phyloP scores from a whole-genome alignment of 23 tunicate species.

The Botrylloides violaceus region DNA sequence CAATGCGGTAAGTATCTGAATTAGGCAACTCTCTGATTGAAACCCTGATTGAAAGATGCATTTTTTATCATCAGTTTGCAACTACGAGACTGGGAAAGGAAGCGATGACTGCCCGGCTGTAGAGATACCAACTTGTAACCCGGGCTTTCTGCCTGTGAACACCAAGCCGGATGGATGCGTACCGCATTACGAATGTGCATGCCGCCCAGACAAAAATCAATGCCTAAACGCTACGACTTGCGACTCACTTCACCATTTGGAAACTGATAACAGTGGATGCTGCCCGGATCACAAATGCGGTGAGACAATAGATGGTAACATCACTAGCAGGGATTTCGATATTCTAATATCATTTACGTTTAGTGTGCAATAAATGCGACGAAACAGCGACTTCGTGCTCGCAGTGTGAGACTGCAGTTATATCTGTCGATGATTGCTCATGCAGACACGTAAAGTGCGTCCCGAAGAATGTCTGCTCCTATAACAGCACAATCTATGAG shows the following conservation, averaged over 20 bases:
- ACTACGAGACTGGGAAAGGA: conserved; percentile 74
- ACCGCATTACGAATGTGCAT: conserved; percentile 69
- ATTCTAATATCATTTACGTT: background rate
- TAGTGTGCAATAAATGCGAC: conserved; percentile 52
- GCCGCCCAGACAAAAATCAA: conserved; percentile 45
- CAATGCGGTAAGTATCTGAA: conserved; percentile 57
- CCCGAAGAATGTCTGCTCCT: conserved; percentile 37
- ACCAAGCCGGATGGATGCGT: conserved; percentile 71
- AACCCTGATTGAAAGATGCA: too few species aligned
- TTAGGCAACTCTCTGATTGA: too few species aligned
- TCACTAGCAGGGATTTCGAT: background rate
- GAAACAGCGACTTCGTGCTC: conserved; percentile 44
- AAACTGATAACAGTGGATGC: conserved; percentile 58
- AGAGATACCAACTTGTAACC: conserved; percentile 56
- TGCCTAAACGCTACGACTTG: conserved; percentile 69
- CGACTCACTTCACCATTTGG: conserved; percentile 33
- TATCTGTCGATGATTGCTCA: conserved; percentile 42
- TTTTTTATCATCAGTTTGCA: conserved; percentile 76
- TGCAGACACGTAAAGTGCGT: conserved; percentile 60
- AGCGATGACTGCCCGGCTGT: conserved; percentile 51
- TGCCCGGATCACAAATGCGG: conserved; percentile 79
- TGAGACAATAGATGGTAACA: conserved; percentile 8
- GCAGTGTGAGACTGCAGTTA: conserved; percentile 40
- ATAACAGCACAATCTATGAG: conserved; percentile 8
- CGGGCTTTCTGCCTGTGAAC: conserved; percentile 46